Evolutionary conservation across 2,888 invertebrate genomes (phyloP).

Genomic region (Tetanocera ferruginea): DNA sequence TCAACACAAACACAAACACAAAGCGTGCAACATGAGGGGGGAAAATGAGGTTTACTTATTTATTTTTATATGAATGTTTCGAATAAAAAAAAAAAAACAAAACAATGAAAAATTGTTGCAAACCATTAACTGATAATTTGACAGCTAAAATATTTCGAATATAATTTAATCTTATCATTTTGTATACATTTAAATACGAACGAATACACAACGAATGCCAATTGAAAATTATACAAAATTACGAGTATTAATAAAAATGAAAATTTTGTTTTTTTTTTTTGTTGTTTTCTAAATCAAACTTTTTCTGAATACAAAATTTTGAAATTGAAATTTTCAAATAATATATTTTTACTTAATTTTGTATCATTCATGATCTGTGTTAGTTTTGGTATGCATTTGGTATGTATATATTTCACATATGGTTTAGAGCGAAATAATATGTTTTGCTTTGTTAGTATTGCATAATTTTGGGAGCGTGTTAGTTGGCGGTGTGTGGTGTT

Average conservation of each 20-base stretch:
- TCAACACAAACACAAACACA: constrained; percentile 56
- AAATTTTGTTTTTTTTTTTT: too few species aligned
- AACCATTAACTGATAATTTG: neutral
- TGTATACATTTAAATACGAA: too few species aligned
- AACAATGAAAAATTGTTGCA: constrained; percentile 13
- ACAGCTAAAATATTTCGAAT: too few species aligned
- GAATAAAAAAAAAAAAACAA: constrained; percentile 31
- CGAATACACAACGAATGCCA: too few species aligned
- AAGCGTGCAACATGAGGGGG: constrained; percentile 64
- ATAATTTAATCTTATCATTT: too few species aligned
- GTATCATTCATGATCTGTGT: neutral
- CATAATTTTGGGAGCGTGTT: neutral
- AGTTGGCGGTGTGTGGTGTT: neutral
- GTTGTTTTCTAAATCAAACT: too few species aligned
- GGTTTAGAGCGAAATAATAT: neutral
- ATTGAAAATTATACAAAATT: constrained; percentile 34
- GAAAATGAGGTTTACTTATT: constrained; percentile 42
- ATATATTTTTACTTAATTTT: constrained; percentile 3
- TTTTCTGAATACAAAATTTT: too few species aligned
- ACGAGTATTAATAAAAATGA: constrained; percentile 22
- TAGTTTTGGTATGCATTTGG: neutral
- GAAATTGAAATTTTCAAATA: too few species aligned
- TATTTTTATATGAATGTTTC: constrained; percentile 38
- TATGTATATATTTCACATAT: neutral
- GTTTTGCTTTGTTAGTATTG: neutral